Percentiles rank a stretch among this genome's conserved stretches.
Conservation (phyloP, 2,113 vertebrate species). For the Orycteropus afer region DNA sequence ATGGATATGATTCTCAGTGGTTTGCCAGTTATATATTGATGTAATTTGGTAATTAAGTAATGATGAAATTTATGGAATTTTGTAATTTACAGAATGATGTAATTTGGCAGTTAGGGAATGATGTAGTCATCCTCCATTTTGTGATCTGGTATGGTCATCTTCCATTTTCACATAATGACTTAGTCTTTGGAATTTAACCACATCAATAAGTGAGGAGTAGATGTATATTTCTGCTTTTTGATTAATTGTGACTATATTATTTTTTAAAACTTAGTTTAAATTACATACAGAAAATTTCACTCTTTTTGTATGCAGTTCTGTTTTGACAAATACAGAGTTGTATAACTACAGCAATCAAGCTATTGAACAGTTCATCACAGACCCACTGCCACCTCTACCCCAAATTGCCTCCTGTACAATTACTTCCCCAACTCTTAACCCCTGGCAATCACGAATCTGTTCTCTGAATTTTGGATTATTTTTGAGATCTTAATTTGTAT, state of each 20-base stretch:
- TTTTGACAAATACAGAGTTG: not conserved
- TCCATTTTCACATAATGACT: no score
- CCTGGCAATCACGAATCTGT: not conserved
- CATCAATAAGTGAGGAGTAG: no score
- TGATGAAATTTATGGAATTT: no score
- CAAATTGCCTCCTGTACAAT: not conserved
- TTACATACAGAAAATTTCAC: not conserved
- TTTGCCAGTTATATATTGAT: no score
- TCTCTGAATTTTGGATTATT: not conserved
- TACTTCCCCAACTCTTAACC: not conserved
- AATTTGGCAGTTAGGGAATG: no score
- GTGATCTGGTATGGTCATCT: no score
- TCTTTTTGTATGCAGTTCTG: not conserved
- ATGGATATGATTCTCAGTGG: no score
- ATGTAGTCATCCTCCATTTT: no score
- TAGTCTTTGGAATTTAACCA: no score
- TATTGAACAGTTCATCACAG: not conserved
- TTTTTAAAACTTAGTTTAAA: not conserved
- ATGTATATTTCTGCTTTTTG: not conserved
- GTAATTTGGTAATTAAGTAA: no score
- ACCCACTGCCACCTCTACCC: not conserved
- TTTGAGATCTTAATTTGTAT: not conserved
- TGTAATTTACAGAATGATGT: no score
- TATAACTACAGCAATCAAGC: not conserved
- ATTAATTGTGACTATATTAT: not conserved